Percentiles rank a stretch among this genome's conserved stretches.
phyloP scores from a whole-genome alignment of 2,888 invertebrate species.

The Apotomis turbidana region DNA sequence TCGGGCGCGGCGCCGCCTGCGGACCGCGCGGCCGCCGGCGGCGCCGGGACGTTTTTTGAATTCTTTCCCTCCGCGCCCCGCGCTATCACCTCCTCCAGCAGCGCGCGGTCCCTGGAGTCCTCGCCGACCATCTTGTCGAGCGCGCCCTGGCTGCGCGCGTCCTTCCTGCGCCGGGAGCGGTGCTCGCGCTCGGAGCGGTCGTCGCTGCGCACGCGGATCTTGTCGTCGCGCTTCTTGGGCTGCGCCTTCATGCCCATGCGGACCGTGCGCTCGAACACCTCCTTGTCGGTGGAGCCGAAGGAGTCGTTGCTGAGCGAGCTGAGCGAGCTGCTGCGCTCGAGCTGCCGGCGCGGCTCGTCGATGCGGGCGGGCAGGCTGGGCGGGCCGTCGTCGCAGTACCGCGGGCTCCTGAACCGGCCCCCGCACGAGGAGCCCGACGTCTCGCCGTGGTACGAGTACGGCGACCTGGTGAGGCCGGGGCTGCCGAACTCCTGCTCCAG shows the following conservation, averaged over 20 bases:
- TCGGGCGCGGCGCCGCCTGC: conserved; percentile 74
- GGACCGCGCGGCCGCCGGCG: conserved; percentile 87
- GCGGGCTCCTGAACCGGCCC: conserved; percentile 45
- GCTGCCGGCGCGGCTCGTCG: conserved; percentile 49
- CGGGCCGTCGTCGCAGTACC: conserved; percentile 56
- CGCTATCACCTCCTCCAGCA: conserved; percentile 87
- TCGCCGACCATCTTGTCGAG: conserved; percentile 62
- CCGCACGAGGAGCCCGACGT: conserved; percentile 44
- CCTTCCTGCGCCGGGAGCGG: conserved; percentile 42
- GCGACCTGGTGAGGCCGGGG: conserved; percentile 46
- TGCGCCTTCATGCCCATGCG: conserved; percentile 86
- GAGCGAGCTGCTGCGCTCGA: conserved; percentile 63
- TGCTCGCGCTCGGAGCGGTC: conserved; percentile 53
- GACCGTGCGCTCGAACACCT: conserved; percentile 90
- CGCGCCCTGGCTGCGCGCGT: conserved; percentile 49
- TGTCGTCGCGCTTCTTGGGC: conserved; percentile 48
- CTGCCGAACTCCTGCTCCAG: conserved; percentile 50
- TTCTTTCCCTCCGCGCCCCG: conserved; percentile 72
- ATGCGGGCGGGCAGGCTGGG: conserved; percentile 59
- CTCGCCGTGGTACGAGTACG: conserved; percentile 55
- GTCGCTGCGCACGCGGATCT: conserved; percentile 58
- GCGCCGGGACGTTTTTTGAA: conserved; percentile 90
- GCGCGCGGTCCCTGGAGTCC: conserved; percentile 61
- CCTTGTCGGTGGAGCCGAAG: conserved; percentile 85
- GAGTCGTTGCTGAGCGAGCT: conserved; percentile 79